phyloP scores from a whole-genome alignment of 2,888 invertebrate genomes.

The Gandaritis pyraliata region DNA sequence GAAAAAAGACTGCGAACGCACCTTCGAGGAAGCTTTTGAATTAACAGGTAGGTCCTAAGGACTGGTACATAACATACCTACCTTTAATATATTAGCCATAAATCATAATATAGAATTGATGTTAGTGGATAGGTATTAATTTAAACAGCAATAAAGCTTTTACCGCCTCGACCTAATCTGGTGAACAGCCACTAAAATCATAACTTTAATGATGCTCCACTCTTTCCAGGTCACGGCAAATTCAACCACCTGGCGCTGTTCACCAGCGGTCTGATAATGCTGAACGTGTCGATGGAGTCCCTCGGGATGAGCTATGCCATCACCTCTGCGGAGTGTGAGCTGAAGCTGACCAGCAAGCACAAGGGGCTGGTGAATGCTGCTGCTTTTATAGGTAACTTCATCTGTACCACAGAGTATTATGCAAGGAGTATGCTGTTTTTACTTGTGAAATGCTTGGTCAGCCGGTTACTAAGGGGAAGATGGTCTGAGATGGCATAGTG shows the following conservation, averaged over 20 bases:
- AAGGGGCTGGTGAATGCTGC: conserved; percentile 87
- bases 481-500: too few species aligned
- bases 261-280: conserved; percentile 86
- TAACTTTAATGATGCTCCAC: background rate
- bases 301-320: conserved; percentile 87
- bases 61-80: too few species aligned
- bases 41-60: conserved; percentile 61
- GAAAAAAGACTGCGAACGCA: conserved; percentile 56
- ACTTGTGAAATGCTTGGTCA: too few species aligned
- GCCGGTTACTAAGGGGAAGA: too few species aligned
- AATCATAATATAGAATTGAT: too few species aligned
- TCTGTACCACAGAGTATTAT: too few species aligned
- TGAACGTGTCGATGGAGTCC: conserved; percentile 88
- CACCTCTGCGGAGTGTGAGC: conserved; percentile 87
- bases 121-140: too few species aligned
- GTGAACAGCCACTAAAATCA: too few species aligned
- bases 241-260: conserved; percentile 86
- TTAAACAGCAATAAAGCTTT: too few species aligned
- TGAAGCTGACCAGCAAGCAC: conserved; percentile 81
- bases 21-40: conserved; percentile 77
- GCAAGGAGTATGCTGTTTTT: background rate
- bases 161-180: too few species aligned
- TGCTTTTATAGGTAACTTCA: conserved; percentile 84
- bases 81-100: too few species aligned
- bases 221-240: conserved; percentile 81